phyloP scores from a whole-genome alignment of 2,113 vertebrate species.

The Notothenia coriiceps region DNA sequence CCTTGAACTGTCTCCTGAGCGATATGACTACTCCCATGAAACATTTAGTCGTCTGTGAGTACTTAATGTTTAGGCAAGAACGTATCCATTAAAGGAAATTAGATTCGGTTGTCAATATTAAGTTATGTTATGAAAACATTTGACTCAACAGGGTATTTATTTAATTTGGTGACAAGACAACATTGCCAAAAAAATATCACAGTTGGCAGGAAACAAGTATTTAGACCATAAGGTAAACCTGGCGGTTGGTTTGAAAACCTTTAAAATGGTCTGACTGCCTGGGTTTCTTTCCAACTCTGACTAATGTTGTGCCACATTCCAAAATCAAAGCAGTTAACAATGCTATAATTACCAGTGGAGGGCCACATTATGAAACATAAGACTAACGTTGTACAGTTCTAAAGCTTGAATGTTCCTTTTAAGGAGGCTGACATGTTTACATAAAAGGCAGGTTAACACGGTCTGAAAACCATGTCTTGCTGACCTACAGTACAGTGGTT shows the following conservation, averaged over 20 bases:
- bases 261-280: neutral
- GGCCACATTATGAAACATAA: neutral
- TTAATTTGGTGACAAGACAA: constrained; percentile 1
- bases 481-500: neutral
- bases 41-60: neutral
- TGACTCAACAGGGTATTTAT: neutral
- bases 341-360: neutral
- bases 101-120: neutral
- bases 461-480: neutral
- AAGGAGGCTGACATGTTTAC: neutral
- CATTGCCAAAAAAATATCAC: neutral
- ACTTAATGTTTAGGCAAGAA: neutral
- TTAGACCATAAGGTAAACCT: neutral
- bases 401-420: neutral
- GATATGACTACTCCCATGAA: constrained; percentile 26
- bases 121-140: neutral
- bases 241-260: neutral
- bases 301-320: neutral
- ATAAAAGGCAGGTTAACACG: neutral
- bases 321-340: neutral
- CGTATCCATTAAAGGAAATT: neutral
- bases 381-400: neutral
- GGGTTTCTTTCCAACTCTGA: neutral
- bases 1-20: constrained; percentile 60
- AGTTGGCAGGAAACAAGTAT: neutral